Base-by-base conservation (phyloP, 2,797 vertebrate genomes). In the Propithecus perrieri region DNA sequence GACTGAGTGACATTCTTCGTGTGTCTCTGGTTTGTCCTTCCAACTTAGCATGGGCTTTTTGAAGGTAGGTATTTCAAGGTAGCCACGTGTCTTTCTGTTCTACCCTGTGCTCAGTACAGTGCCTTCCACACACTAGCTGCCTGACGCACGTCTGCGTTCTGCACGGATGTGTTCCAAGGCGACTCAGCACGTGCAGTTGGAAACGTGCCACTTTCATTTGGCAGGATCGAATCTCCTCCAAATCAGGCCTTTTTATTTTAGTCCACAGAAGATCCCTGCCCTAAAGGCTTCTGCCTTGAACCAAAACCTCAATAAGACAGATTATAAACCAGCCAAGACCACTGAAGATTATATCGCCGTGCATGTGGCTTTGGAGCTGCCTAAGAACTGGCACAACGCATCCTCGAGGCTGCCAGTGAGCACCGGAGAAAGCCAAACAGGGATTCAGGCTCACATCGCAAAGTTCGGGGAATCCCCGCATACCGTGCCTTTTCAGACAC, bases 241-340 rank as follows among this genome's bases (percentile, higher is more conserved):
- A 95, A 96, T 46, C 94, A 91, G 53, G 13, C 61, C 50, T 67
- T 96, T 97, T 95, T 71, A 86, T 65, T 74, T 84, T 85, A 85
- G 89, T 46, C 92, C 94, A 89, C 53, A 79, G 71, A 72, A 74
- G 57, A 95, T 80, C 33, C 41, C 63, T 88, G 75, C 96, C 95
- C 83, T 87, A 8, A 86, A 95, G 75, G 67, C 43, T 35, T 67
- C 59, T 59, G 28, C 41, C 84, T 94, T 89, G 86, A 93, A 50
- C 35, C 57, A 94, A 57, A 97, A 96, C 43, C 85, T 94, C 90
- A 95, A 35, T 6, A 79, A 69, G 41, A 67, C 20, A 67, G 89
- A 86, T 97, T 95, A 97, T 87, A 94, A 97, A 84, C 41, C 94
- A 97, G 91, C 80, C 61, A 33, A 94, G 96, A 95, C 91, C 95